phyloP scores from a whole-genome alignment of 1,140 invertebrate genomes.

The Luehdorfia chinensis region DNA sequence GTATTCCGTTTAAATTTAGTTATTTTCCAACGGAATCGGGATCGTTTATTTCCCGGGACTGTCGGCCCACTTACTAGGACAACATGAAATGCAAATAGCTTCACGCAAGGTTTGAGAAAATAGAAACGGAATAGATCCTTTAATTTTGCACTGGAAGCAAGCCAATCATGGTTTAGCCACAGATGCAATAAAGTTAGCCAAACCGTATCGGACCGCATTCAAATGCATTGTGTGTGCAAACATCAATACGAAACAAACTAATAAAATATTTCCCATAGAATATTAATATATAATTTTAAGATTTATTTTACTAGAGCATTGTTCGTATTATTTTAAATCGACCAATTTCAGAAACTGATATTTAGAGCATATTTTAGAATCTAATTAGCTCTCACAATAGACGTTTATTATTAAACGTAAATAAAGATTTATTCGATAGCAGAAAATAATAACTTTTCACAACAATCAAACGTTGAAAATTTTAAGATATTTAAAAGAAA shows the following conservation, averaged over 20 bases:
- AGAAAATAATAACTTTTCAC: no score
- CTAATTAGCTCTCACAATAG: no score
- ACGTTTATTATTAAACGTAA: no score
- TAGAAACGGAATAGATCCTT: slow-evolving; percentile 31
- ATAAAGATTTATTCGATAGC: no score
- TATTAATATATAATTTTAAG: neutral
- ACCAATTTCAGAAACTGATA: neutral
- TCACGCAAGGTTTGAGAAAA: slow-evolving; percentile 33
- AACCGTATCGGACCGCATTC: neutral
- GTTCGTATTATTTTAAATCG: neutral
- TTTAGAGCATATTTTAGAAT: no score
- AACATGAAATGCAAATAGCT: slow-evolving; percentile 34
- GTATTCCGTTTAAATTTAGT: slow-evolving; percentile 6
- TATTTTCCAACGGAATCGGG: slow-evolving; percentile 6
- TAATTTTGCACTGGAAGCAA: slow-evolving; percentile 13
- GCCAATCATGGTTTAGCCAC: slow-evolving; percentile 5
- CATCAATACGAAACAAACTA: neutral
- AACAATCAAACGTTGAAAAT: no score
- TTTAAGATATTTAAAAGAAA: no score
- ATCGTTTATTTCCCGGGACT: slow-evolving; percentile 28
- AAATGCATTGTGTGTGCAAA: neutral
- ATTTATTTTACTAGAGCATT: neutral
- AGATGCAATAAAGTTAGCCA: slow-evolving; percentile 15
- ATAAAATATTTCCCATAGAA: neutral
- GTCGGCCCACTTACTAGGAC: slow-evolving; percentile 37